A percentile compares a stretch with the other conserved stretches of the same genome.
These are phyloP conservation scores for Norana najaformis DNA, from an alignment of 2,888 invertebrate genomes.

Conservation along the genomic window DNA sequence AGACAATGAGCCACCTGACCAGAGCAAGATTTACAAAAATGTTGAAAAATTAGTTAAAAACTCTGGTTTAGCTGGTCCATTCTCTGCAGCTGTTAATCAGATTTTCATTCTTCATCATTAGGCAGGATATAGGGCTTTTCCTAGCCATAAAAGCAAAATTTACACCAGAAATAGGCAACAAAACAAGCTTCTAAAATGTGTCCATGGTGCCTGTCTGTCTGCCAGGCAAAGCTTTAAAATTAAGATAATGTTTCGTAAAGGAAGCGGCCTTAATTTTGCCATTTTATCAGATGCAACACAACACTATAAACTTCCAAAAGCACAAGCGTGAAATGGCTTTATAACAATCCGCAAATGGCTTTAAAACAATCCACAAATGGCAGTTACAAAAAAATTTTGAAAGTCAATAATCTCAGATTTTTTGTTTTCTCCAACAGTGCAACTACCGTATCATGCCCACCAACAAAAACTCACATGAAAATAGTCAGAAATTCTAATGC, in stretches of 20 bases:
- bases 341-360: no score
- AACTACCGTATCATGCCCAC: no score
- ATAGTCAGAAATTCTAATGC: no score
- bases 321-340: slow-evolving; percentile 5
- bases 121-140: not conserved
- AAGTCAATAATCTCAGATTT: no score
- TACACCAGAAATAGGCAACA: not conserved
- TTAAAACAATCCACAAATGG: no score
- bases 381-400: no score
- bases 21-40: not conserved
- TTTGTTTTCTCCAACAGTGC: no score
- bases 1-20: slow-evolving; percentile 15
- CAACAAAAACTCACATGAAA: no score
- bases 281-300: slow-evolving; percentile 17
- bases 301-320: not conserved
- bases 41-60: not conserved
- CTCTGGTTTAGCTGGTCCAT: slow-evolving; percentile 13
- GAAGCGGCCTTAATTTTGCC: slow-evolving; percentile 6
- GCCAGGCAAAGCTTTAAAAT: not conserved
- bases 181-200: no score
- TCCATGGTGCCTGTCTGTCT: not conserved
- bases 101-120: not conserved
- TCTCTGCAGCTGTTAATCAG: not conserved
- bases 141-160: not conserved
- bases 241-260: not conserved